Evolutionary conservation across 2,888 invertebrate genomes (phyloP).

Genomic region (Xestoiulus laeticollis): DNA sequence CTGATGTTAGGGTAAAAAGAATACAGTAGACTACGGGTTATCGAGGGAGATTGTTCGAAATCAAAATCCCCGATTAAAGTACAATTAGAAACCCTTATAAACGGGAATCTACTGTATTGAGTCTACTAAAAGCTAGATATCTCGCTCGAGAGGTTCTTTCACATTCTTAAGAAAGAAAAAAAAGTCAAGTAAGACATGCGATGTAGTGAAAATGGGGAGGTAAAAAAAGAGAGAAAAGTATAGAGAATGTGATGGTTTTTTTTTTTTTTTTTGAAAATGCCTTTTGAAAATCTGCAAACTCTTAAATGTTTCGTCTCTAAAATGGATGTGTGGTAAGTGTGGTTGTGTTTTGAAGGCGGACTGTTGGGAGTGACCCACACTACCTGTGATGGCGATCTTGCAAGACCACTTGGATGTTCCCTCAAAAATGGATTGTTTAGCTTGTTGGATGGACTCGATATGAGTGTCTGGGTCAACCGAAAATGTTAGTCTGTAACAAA

Average conservation of each 20-base stretch:
- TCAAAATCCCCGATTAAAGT: too few relatives aligned
- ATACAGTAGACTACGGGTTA: neutral
- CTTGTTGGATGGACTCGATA: conserved; percentile 97
- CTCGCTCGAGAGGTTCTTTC: neutral
- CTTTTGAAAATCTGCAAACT: too few relatives aligned
- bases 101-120: too few relatives aligned
- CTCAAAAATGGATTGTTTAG: conserved; percentile 97
- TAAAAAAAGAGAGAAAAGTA: neutral
- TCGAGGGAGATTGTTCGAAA: too few relatives aligned
- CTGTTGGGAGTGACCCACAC: conserved; percentile 47
- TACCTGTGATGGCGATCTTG: conserved; percentile 99
- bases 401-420: conserved; percentile 99
- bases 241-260: neutral
- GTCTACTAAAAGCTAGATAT: too few relatives aligned
- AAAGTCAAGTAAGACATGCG: neutral
- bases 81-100: too few relatives aligned
- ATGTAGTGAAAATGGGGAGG: neutral
- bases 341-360: neutral
- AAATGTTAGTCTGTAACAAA: conserved; percentile 88
- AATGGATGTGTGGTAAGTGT: neutral
- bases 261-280: neutral
- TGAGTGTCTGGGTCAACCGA: conserved; percentile 97
- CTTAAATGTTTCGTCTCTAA: neutral
- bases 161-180: neutral
- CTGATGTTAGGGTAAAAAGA: neutral